Evolutionary conservation across 2,113 vertebrate genomes (phyloP).

Genomic region (Blennius ocellaris): DNA sequence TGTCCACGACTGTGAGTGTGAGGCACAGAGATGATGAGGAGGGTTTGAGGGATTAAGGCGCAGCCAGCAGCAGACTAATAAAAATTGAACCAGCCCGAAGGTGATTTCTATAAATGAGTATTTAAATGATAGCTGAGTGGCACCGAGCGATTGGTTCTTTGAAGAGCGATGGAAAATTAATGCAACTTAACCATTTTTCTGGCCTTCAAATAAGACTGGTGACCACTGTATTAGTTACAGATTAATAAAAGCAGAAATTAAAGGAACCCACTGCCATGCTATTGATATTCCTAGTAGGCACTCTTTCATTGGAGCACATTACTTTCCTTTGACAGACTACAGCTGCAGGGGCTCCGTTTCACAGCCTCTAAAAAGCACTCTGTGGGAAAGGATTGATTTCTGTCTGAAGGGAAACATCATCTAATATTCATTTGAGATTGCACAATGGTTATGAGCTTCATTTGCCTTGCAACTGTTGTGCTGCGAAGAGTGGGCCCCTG

Average conservation of each 20-base stretch:
- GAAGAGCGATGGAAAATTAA: conserved; percentile 79
- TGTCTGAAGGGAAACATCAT: conserved; percentile 82
- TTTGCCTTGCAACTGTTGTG: conserved; percentile 53
- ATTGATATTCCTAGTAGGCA: conserved; percentile 72
- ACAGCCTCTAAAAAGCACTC: conserved; percentile 72
- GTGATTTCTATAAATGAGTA: conserved; percentile 89
- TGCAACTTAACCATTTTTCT: conserved; percentile 70
- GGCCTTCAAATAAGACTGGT: conserved; percentile 38
- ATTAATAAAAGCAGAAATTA: conserved; percentile 75
- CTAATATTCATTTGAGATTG: conserved; percentile 83
- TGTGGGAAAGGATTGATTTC: conserved; percentile 79
- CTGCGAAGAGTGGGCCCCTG: conserved; percentile 21
- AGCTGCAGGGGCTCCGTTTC: conserved; percentile 77
- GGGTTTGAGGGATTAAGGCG: conserved; percentile 59
- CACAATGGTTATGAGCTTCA: conserved; percentile 70
- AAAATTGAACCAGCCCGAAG: conserved; percentile 90
- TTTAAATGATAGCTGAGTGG: conserved; percentile 84
- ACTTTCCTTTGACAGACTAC: conserved; percentile 77
- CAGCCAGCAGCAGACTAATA: conserved; percentile 90
- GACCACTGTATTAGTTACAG: conserved; percentile 76
- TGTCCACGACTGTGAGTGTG: conserved; percentile 39
- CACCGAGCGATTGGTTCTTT: conserved; percentile 69
- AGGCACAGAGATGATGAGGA: conserved; percentile 27
- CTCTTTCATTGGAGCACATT: conserved; percentile 78
- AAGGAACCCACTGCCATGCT: conserved; percentile 50